phyloP scores from a whole-genome alignment of 2,797 vertebrate species.

The Smutsia gigantea region DNA sequence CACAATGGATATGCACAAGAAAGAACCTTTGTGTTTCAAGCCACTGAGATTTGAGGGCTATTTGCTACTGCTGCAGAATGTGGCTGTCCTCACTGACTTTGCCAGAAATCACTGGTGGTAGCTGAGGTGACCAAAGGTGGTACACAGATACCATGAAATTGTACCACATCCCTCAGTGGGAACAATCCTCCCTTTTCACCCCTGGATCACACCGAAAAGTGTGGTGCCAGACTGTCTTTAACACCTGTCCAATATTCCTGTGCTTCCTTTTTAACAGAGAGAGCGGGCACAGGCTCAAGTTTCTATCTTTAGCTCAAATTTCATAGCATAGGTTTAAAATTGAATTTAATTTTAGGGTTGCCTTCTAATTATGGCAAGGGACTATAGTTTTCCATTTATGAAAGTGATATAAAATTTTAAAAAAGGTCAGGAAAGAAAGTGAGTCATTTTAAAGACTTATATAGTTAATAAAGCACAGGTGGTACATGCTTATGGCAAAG shows the following conservation, averaged over 20 bases:
- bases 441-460: constrained; percentile 4
- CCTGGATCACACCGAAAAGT: too few relatives aligned
- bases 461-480: background rate
- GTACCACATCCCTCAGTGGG: background rate
- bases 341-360: constrained; percentile 61
- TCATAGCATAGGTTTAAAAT: constrained; percentile 34
- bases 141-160: background rate
- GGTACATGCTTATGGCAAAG: background rate
- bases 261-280: background rate
- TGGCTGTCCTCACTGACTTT: background rate
- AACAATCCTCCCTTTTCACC: background rate
- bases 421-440: constrained; percentile 35
- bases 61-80: background rate
- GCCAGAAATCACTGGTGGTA: background rate
- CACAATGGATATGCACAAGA: background rate
- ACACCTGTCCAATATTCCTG: background rate
- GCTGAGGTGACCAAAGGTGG: background rate
- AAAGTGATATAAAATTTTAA: constrained; percentile 30
- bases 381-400: constrained; percentile 57
- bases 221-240: background rate
- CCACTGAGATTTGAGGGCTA: background rate
- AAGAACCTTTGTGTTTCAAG: background rate
- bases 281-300: background rate
- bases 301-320: constrained; percentile 57
- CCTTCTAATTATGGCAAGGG: constrained; percentile 52